Evolutionary conservation across 2,888 invertebrate genomes (phyloP), one percentile per base, ranked within the genome.

Genomic region (Lacanobia wlatinum): DNA sequence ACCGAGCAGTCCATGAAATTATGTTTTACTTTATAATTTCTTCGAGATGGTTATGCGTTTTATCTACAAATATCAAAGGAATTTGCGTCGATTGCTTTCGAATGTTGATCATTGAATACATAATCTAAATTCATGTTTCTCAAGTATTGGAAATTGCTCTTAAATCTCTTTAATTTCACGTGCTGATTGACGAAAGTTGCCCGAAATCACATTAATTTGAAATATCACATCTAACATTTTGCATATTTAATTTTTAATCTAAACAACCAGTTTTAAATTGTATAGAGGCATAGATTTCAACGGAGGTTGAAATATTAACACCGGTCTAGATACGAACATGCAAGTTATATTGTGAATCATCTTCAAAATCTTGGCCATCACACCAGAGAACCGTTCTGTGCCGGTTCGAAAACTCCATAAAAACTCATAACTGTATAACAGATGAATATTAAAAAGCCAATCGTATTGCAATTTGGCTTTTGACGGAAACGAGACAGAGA

Each of bases 391-490:
- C 86, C 73, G 80, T 85, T 78, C 48, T 55, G 60, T 69, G 52
- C 65, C 71, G 60, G 59, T 78, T 86, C 58, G 61, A 53, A 82
- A 76, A 74, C 40, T 69, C 70, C 61, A 75, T 78, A 80, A 82
- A 84, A 75, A 82, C 53, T 74, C 75, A 86, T 84, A 84, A 84
- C 80, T 72, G 72, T 84, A 76, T n/a, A 78, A 80, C 60, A 34
- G 70, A 78, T 76, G 73, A 78, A 74, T 80, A 85, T 84, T 82
- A 73, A 79, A 69, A 72, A 80, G 64, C 34, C 67, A 65, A 70
- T 78, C 59, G 59, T 76, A 53, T 72, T 81, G 73, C 70, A 71
- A 68, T 75, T 70, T 76, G 53, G 28, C 56, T 66, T 64, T 71
- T 72, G 69, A 64, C 60, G 75, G 71, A 75, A 78, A 66, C 56